Base-by-base conservation (phyloP, 1,140 invertebrate species). In the Sitophilus oryzae region DNA sequence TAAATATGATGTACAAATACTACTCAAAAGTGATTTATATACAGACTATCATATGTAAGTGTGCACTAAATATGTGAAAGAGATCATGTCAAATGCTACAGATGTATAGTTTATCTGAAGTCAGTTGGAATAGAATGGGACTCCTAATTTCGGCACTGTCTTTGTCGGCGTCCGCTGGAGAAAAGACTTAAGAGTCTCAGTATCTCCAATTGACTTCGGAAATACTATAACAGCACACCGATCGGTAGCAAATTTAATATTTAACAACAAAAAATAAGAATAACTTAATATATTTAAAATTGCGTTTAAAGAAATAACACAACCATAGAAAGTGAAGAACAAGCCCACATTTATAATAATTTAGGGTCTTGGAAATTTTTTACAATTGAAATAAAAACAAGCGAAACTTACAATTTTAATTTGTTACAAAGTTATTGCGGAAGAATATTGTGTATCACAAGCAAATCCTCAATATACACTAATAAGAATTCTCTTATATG, bases 1-100 rank as follows among this genome's bases (percentile, higher is more conserved):
- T 42, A 46, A 52, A 52, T 56, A 56, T 41, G 53, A 42, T 43
- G 53, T 56, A 56, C 53, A 56, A 56, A 56, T 56, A 49, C 45
- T 49, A 56, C 52, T 55, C 40, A 56, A 42, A 21, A 23, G 45
- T 41, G 16, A 22, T 48, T 43, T 56, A 43, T 56, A 49, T 23
- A 49, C 22, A 40, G 10, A 21, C 18, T 49, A 50, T 49, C 8
- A 38, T 14, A 55, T 36, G 23, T 49, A 56, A 56, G 37, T 42
- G 53, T 56, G 53, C 53, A 49, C 25, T 20, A 41, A 36, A 41
- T 47, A 47, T 19, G 3, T 40, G 43, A 46, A 22, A 48, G 53
- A 56, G 53, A 56, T 56, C 53, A 56, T 56, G 47, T 40, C 5
- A 55, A 56, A 56, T 49, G 53, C 53, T 47, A 55, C 38, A 41